Conservation (phyloP, 2,113 vertebrate species). For the Apaloderma vittatum region DNA sequence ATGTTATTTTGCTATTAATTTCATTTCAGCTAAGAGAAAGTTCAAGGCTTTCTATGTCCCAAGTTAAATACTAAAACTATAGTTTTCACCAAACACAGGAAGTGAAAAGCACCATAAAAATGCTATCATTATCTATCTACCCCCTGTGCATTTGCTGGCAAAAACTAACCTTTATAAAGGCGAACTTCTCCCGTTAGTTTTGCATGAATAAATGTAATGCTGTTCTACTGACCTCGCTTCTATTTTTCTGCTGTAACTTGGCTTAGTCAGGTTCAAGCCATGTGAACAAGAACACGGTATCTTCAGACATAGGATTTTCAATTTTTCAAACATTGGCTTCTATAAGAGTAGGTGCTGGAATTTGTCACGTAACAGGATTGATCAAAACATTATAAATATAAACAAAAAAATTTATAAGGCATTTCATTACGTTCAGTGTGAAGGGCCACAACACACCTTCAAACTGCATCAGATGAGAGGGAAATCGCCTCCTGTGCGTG, state of each 20-base stretch:
- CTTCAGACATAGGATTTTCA: background rate
- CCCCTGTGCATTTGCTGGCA: background rate
- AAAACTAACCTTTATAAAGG: conserved; percentile 27
- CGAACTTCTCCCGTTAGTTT: background rate
- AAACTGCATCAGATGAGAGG: background rate
- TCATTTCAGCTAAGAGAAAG: background rate
- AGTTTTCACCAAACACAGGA: background rate
- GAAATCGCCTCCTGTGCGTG: background rate
- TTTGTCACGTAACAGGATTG: fast-evolving
- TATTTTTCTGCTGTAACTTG: background rate
- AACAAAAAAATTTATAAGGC: background rate
- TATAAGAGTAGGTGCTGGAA: background rate
- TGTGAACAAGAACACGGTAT: background rate
- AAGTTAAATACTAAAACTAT: background rate
- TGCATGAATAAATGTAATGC: conserved; percentile 9
- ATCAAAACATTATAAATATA: background rate
- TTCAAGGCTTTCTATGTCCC: background rate
- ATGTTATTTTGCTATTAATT: conserved; percentile 20
- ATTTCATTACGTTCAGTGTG: background rate
- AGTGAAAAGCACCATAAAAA: background rate
- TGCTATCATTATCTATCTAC: background rate
- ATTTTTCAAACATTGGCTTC: background rate
- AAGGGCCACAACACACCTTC: background rate
- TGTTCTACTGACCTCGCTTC: background rate
- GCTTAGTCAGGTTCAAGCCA: background rate